phyloP scores from a whole-genome alignment of 2,797 vertebrate species.

The Cercopithecus petaurista region DNA sequence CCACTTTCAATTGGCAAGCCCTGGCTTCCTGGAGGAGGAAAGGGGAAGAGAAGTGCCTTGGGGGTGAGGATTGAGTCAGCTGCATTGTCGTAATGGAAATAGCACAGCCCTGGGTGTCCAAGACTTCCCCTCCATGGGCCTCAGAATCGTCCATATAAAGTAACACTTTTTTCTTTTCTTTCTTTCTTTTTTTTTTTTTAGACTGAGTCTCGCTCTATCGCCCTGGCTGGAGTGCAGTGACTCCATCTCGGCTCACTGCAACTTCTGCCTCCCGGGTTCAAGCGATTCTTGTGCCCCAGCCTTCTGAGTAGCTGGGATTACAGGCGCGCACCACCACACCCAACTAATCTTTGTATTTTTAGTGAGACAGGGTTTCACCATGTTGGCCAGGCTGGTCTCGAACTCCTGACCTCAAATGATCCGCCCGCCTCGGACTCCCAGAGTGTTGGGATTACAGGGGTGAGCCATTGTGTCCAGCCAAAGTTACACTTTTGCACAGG shows the following conservation, averaged over 20 bases:
- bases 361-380: neutral
- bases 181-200: neutral
- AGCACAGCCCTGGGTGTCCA: neutral
- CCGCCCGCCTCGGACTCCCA: neutral
- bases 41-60: slow-evolving; percentile 60
- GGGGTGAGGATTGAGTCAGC: neutral
- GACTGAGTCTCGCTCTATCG: neutral
- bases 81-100: slow-evolving; percentile 59
- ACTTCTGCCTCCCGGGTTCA: neutral
- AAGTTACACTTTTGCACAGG: neutral
- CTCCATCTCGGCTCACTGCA: neutral
- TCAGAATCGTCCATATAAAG: neutral
- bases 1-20: neutral
- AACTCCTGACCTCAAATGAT: neutral
- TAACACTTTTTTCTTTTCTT: neutral
- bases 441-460: neutral
- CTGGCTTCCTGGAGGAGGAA: slow-evolving; percentile 47
- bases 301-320: neutral
- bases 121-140: slow-evolving; percentile 59
- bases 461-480: too few species aligned
- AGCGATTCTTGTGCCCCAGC: neutral
- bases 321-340: neutral
- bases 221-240: too few species aligned
- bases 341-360: neutral
- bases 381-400: neutral